Evolutionary conservation across 2,797 vertebrate genomes (phyloP).

Genomic region (Rallus crepitans): DNA sequence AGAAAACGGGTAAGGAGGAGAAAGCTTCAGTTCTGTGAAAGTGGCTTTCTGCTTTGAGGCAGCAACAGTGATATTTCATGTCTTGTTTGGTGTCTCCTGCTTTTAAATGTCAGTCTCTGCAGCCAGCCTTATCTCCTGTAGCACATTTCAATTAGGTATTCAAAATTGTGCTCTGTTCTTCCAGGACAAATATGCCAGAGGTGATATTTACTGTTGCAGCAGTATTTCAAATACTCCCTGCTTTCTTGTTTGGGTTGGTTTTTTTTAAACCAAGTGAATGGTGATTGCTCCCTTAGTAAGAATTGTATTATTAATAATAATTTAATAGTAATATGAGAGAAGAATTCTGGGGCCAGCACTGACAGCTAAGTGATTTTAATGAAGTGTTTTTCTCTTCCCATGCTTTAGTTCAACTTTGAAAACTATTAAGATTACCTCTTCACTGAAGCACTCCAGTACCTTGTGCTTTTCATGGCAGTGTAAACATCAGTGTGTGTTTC

Average conservation of each 20-base stretch:
- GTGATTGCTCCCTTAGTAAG: conserved; percentile 33
- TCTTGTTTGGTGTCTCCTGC: conserved; percentile 74
- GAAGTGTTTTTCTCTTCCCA: not conserved
- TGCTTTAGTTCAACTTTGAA: not conserved
- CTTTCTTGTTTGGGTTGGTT: not conserved
- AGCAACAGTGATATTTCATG: conserved; percentile 77
- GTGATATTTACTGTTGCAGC: conserved; percentile 78
- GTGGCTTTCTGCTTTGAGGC: conserved; percentile 73
- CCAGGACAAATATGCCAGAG: conserved; percentile 78
- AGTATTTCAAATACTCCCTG: conserved; percentile 75
- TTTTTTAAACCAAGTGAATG: not conserved
- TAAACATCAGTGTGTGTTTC: not conserved
- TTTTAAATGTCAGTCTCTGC: conserved; percentile 82
- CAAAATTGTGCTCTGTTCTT: conserved; percentile 75
- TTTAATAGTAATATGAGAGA: conserved; percentile 32
- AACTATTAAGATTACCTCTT: not conserved
- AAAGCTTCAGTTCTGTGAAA: conserved; percentile 52
- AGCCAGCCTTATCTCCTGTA: conserved; percentile 78
- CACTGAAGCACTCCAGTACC: not conserved
- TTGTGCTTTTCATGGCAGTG: not conserved
- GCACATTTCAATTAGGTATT: conserved; percentile 86
- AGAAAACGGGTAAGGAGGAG: not conserved
- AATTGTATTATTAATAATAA: conserved; percentile 57
- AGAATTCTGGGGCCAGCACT: conserved; percentile 23
- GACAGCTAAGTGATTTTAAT: conserved; percentile 41